These are phyloP conservation scores for Trachelus stipa DNA, from an alignment of 2,888 invertebrate genomes.

Conservation along the genomic window DNA sequence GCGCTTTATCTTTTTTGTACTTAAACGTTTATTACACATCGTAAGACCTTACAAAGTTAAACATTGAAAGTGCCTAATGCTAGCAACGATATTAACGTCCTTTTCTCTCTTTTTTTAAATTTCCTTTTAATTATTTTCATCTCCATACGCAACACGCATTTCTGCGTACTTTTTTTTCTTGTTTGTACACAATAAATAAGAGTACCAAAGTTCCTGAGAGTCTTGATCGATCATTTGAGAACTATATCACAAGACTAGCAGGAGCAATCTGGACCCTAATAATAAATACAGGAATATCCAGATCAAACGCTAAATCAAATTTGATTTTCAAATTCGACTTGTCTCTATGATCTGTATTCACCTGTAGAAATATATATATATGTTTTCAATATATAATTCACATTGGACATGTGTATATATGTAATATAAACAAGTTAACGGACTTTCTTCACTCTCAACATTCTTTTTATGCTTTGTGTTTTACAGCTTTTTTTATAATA, in stretches of 20 bases:
- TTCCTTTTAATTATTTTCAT: constrained; percentile 37
- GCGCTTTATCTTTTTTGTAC: constrained; percentile 26
- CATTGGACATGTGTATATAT: neutral
- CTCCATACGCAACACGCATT: constrained; percentile 16
- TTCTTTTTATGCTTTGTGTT: neutral
- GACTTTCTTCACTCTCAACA: neutral
- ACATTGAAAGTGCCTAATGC: constrained; percentile 43
- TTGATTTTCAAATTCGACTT: neutral
- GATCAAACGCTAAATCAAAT: neutral
- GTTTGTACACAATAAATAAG: constrained; percentile 24
- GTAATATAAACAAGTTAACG: neutral
- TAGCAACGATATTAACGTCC: constrained; percentile 44
- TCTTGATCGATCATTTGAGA: neutral
- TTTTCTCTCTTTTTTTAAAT: constrained; percentile 30
- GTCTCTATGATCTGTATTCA: neutral
- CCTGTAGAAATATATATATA: neutral
- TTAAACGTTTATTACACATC: constrained; percentile 47
- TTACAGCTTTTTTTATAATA: neutral
- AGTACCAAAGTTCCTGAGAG: neutral
- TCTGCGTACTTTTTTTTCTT: constrained; percentile 8
- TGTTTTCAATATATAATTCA: neutral
- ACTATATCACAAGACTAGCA: neutral
- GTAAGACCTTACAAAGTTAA: constrained; percentile 46
- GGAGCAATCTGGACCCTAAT: neutral
- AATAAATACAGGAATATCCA: neutral